Conservation (phyloP, 37 sponge, comb jelly and placozoan species). For the Hexactinellida sp. region DNA sequence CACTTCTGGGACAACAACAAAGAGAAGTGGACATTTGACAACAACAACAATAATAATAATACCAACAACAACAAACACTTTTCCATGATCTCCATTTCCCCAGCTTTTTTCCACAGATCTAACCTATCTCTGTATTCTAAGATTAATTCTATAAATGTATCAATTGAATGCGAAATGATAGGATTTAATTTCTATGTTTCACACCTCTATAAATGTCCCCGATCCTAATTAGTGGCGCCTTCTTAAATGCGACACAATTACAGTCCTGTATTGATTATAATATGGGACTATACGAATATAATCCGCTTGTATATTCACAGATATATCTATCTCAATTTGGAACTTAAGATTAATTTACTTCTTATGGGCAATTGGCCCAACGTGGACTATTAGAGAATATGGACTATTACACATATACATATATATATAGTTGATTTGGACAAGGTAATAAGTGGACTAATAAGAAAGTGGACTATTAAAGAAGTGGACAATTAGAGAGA, state of each 20-base stretch:
- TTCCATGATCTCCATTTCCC: background rate
- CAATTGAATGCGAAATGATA: background rate
- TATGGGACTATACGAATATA: background rate
- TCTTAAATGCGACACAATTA: background rate
- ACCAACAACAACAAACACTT: background rate
- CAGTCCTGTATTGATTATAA: background rate
- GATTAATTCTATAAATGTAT: background rate
- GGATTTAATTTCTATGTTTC: background rate
- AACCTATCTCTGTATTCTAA: no score
- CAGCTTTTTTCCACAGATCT: background rate
- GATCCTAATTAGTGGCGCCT: background rate
- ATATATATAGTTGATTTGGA: no score
- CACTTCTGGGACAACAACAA: conserved; percentile 42
- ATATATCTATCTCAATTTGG: no score
- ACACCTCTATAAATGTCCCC: background rate
- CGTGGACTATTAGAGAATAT: no score
- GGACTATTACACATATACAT: no score
- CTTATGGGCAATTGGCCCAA: no score
- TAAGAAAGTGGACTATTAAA: no score
- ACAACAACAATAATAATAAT: no score
- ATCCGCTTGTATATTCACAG: background rate
- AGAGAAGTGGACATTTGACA: conserved; percentile 29
- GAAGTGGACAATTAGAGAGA: no score
- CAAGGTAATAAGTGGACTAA: no score
- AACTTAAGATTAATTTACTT: no score